Conservation (phyloP, 35 echinoderm and acorn worm species). For the Apostichopus californicus region DNA sequence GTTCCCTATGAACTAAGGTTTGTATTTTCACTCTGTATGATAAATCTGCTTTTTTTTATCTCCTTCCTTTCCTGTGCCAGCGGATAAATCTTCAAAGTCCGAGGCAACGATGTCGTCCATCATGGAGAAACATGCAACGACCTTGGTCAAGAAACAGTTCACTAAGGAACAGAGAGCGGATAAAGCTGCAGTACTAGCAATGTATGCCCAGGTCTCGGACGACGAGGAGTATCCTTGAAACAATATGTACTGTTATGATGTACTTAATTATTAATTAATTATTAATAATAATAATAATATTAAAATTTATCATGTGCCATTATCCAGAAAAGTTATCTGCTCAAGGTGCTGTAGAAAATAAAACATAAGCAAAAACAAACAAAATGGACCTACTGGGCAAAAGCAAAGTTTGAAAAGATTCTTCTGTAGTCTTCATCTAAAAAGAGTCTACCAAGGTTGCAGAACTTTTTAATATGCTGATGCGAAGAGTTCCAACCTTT, state of each 20-base stretch:
- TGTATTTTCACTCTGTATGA: not conserved
- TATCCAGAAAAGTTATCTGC: too few species aligned
- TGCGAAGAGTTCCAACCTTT: too few species aligned
- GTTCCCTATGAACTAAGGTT: not conserved
- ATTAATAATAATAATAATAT: too few species aligned
- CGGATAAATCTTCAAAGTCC: not conserved
- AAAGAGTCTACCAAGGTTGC: too few species aligned
- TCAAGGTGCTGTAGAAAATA: too few species aligned
- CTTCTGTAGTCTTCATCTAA: too few species aligned
- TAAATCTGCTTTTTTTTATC: not conserved
- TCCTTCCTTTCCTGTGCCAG: not conserved
- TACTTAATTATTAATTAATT: too few species aligned
- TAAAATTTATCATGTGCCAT: too few species aligned
- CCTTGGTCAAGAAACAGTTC: conserved; percentile 55
- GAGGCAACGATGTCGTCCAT: conserved; percentile 69
- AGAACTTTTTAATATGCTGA: too few species aligned
- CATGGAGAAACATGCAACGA: conserved; percentile 79
- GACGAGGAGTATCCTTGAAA: conserved; percentile 78
- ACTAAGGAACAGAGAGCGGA: conserved; percentile 31
- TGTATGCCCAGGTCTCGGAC: conserved; percentile 74
- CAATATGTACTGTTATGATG: too few species aligned
- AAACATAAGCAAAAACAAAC: not conserved
- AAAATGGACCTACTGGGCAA: too few species aligned
- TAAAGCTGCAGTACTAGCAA: conserved; percentile 59
- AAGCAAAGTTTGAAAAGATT: too few species aligned